Evolutionary conservation across 2,888 invertebrate genomes (phyloP), one percentile per base, ranked within the genome.

Genomic region (Heliconius hortense): DNA sequence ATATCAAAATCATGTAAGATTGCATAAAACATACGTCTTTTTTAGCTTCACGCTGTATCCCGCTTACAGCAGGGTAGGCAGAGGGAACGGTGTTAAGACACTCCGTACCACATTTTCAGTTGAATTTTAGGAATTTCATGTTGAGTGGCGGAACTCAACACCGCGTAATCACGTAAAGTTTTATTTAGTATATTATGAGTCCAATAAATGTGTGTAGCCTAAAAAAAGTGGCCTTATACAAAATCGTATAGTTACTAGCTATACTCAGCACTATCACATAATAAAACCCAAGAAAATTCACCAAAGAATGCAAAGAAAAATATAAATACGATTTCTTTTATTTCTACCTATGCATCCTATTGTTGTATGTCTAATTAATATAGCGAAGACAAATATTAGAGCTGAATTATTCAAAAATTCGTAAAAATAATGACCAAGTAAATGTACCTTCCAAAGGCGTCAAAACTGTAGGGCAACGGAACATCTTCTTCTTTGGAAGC

Each of bases 401-500:
- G 28, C n/a, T 31, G 31, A n/a, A 68, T 68, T 31, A 53, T 53
- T 68, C 11, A 28, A 31, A 2, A 2, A 26, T 31, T 15, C 28
- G 10, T 71, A 35, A 18, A 71, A 26, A 5, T 28, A 18, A 26
- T 5, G 5, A 18, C 2, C 35, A 21, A 70, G 39, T 11, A 35
- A 68, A 75, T 82, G 80, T 88, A 96, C 95, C 95, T 91, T 87
- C 95, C 95, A 84, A 96, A 96, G 21, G 95, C 95, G 73, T 93
- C 92, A 85, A 96, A 96, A 82, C 89, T 94, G 84, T 95, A 95
- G 21, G 93, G 89, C 76, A 95, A 85, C 48, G 95, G 94, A 13
- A 94, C 88, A 70, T 91, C 92, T 75, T 88, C 87, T 35, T 83
- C 81, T 2, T 81, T 78, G 43, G 87, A 85, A 79, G 88, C 89